Evolutionary conservation across 2,888 invertebrate genomes (phyloP), one percentile per base, ranked within the genome.

Genomic region (Nebria salina): DNA sequence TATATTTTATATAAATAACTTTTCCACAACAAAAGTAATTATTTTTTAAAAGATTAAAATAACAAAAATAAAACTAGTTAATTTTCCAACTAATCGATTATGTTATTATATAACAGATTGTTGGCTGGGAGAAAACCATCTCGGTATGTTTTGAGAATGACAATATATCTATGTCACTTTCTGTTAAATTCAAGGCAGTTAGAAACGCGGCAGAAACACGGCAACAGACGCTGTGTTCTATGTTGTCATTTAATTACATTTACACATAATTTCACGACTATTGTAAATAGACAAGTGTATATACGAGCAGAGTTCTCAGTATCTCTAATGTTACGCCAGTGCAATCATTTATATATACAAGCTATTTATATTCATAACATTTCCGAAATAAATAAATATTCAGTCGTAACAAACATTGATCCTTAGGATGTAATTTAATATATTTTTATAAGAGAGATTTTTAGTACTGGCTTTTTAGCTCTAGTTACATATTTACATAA

Each of bases 221-320:
- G 54, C 54, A 73, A 42, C 73, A 73, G 73, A 42, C 64, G 20
- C 64, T 75, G 13, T 54, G 54, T 54, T 54, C 11, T 54, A 8
- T 54, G 75, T 75, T 43, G 75, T 75, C 75, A 75, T 75, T 75
- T 75, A 64, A 75, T 75, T 75, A 75, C 25, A 25, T 54, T 64
- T 43, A 75, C 54, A 75, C 75, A 75, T 75, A 43, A 75, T 75
- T 75, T 75, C 75, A 64, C 54, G 64, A 75, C 64, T 43, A 15
- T 43, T 42, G 11, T 64, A 20, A 54, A 75, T 54, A 75, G 54
- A 64, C 64, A 64, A 75, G 43, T 64, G 42, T 25, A 54, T 13
- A 13, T 11, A 54, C 54, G 54, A 54, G 8, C 54, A 13, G 54
- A 54, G 54, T 54, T 54, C 54, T 54, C 54, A 54, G 54, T 54